phyloP scores from a whole-genome alignment of 2,888 invertebrate species.

The Rhagonycha lutea region DNA sequence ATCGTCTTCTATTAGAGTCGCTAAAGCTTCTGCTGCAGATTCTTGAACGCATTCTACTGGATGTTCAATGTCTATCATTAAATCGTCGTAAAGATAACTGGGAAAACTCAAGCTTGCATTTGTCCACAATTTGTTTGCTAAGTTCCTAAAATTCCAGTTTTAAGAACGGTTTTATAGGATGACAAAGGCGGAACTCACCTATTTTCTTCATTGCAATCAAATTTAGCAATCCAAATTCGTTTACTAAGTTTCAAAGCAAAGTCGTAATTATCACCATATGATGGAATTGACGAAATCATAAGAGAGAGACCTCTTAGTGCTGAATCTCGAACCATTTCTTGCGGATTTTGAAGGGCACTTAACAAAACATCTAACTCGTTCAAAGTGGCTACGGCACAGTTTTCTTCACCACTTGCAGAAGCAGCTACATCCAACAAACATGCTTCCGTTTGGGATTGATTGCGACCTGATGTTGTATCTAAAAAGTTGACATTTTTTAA shows the following conservation, averaged over 20 bases:
- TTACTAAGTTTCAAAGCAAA: conserved; percentile 67
- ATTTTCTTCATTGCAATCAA: conserved; percentile 79
- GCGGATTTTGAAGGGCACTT: conserved; percentile 74
- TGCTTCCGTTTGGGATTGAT: conserved; percentile 77
- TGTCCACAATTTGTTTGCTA: conserved; percentile 69
- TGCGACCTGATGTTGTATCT: conserved; percentile 68
- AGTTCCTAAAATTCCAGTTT: conserved; percentile 49
- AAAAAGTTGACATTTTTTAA: conserved; percentile 22
- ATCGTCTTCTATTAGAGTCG: conserved; percentile 65
- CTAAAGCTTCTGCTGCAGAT: conserved; percentile 80
- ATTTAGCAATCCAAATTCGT: conserved; percentile 82
- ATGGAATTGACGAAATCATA: conserved; percentile 66
- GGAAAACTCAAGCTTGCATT: conserved; percentile 59
- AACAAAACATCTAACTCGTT: conserved; percentile 79
- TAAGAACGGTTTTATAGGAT: background rate
- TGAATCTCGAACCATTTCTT: conserved; percentile 77
- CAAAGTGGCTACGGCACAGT: conserved; percentile 64
- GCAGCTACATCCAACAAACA: conserved; percentile 81
- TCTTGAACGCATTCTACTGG: conserved; percentile 81
- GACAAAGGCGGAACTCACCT: conserved; percentile 52
- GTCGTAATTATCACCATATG: conserved; percentile 61
- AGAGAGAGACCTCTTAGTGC: conserved; percentile 74
- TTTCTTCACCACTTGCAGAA: conserved; percentile 70
- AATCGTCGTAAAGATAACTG: conserved; percentile 58
- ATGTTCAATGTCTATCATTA: conserved; percentile 76